Evolutionary conservation across 2,888 invertebrate genomes (phyloP), one percentile per base, ranked within the genome.

Genomic region (Volucella inflata): DNA sequence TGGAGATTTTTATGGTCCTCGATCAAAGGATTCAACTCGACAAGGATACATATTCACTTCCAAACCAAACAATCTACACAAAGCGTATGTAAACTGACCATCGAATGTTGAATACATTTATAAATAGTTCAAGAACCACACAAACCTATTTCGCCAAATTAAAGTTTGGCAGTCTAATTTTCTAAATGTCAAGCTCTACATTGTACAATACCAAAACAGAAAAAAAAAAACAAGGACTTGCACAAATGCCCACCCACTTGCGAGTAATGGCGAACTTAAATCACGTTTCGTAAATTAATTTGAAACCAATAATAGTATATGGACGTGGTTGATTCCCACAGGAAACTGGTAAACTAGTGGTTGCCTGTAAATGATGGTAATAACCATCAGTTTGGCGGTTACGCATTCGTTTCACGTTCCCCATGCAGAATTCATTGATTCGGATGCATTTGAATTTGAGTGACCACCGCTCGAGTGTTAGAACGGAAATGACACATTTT

Each of bases 231-330:
- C 2, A 21, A 21, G 3, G 3, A 21, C 1, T 21, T 2, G 21
- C 0, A 21, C 21, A 0, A n/a, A n/a, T 2, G 2, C 2, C 2
- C 21, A 21, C 21, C 74, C 59, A 12, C n/a, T 57, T 59, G 36
- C 16, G 4, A 50, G 30, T 68, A 50, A 68, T 60, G 51, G 38
- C 9, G 36, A 51, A 51, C 68, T 60, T 60, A 68, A 68, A 68
- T 76, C 76, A 67, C 67, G 60, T 53, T 76, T 68, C 44, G 46
- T n/a, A 51, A 76, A 76, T 60, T 76, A 51, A 76, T 60, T 76
- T 60, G 60, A 68, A 70, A 70, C 70, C 77, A 77, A 77, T 77
- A 53, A 65, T 57, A 67, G 48, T 59, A 57, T 21, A 21, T 21
- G 30, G 14, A 17, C 8, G 30, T 10, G 46, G 46, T 48, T 75